These are phyloP conservation scores for Macrochelys suwanniensis DNA, from an alignment of 2,797 vertebrate genomes.

Conservation along the genomic window DNA sequence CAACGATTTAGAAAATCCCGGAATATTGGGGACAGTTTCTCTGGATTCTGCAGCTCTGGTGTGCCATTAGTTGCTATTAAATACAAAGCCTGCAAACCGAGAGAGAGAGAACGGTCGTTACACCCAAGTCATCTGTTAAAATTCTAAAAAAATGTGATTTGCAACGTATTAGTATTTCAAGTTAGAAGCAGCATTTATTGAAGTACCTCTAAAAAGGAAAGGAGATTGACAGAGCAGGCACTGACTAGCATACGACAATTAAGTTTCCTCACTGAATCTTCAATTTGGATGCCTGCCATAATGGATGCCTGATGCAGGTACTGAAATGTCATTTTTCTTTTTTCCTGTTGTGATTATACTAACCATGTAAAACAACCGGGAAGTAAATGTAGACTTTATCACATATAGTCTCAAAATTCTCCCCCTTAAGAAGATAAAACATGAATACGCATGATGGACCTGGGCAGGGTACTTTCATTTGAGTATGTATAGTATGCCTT, in stretches of 20 bases:
- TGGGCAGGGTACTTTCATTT: not conserved
- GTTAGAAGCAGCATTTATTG: not conserved
- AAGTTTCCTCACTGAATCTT: not conserved
- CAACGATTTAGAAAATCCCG: conserved; percentile 96
- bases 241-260: not conserved
- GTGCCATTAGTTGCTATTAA: conserved; percentile 98
- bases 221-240: not conserved
- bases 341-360: not conserved
- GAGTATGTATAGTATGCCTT: not conserved
- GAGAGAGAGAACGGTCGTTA: not conserved
- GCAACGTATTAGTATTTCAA: not conserved
- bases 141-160: not conserved
- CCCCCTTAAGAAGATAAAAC: not conserved
- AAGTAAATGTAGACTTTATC: not conserved
- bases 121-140: not conserved
- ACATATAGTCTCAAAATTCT: not conserved
- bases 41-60: conserved; percentile 96
- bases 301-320: not conserved
- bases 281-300: not conserved
- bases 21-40: conserved; percentile 96
- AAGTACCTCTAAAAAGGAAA: not conserved
- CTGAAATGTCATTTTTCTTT: not conserved
- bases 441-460: not conserved
- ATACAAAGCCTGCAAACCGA: conserved; percentile 90
- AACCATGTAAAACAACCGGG: too few relatives aligned